These are phyloP conservation scores for Noturus placidus DNA, from an alignment of 2,113 vertebrate genomes.

Conservation along the genomic window DNA sequence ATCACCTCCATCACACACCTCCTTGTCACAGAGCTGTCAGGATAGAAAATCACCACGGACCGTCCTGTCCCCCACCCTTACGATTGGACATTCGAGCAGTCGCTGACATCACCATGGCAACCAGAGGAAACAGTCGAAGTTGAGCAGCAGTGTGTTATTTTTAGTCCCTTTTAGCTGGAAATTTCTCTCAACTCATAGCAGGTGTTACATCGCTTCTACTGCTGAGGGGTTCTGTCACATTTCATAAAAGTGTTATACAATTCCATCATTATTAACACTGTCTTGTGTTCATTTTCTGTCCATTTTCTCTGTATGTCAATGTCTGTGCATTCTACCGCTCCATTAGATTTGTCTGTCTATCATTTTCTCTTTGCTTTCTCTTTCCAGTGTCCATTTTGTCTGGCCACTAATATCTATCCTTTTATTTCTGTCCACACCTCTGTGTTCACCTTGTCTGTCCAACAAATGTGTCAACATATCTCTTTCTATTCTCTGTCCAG, in stretches of 20 bases:
- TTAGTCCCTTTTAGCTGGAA: neutral
- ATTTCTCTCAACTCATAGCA: conserved; percentile 1
- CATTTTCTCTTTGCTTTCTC: neutral
- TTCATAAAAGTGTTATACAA: neutral
- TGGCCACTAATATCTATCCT: neutral
- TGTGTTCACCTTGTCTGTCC: neutral
- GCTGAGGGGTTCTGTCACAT: neutral
- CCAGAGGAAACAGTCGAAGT: neutral
- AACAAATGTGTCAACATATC: neutral
- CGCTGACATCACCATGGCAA: conserved; percentile 7
- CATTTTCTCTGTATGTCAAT: neutral
- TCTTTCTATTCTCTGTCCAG: neutral
- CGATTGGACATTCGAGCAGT: neutral
- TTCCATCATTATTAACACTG: neutral
- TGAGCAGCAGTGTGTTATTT: conserved; percentile 5
- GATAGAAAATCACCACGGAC: neutral
- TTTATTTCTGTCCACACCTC: conserved; percentile 5
- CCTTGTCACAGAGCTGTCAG: neutral
- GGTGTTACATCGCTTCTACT: neutral
- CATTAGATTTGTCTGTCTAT: neutral
- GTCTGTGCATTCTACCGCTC: neutral
- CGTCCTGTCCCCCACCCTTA: neutral
- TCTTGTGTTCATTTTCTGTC: neutral
- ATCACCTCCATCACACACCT: neutral
- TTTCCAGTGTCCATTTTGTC: neutral